phyloP scores from a whole-genome alignment of 2,113 vertebrate genomes.

The Rhadina sibilatrix region DNA sequence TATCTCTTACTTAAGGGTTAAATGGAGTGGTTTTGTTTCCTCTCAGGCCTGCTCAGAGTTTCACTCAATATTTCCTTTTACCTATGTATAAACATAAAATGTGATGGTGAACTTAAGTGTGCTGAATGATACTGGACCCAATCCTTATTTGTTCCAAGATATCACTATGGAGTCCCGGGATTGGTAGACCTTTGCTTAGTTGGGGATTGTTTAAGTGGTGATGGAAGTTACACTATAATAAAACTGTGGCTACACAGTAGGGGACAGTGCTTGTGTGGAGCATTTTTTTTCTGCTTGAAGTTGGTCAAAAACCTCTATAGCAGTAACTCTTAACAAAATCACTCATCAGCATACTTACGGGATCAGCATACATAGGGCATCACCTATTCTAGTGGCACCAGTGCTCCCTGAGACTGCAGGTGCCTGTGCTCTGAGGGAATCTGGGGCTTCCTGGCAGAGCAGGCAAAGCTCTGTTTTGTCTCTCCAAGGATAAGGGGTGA shows the following conservation, averaged over 20 bases:
- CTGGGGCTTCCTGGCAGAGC: background rate
- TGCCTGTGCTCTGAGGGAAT: background rate
- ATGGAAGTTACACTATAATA: background rate
- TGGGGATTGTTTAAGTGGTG: background rate
- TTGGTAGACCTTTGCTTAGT: background rate
- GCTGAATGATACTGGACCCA: background rate
- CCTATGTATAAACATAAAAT: background rate
- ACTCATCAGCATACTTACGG: background rate
- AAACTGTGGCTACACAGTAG: background rate
- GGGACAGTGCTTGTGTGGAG: background rate
- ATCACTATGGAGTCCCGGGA: background rate
- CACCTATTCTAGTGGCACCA: background rate
- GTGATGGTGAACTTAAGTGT: background rate
- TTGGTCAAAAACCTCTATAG: background rate
- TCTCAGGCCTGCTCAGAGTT: background rate
- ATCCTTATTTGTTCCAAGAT: background rate
- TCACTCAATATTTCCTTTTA: background rate
- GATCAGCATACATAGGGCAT: rapidly evolving
- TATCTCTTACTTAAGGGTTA: background rate
- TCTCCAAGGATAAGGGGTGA: background rate
- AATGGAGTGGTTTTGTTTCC: background rate
- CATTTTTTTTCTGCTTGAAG: background rate
- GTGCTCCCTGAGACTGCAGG: background rate
- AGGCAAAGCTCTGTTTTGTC: background rate
- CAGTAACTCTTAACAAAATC: background rate